Percentiles rank a stretch among this genome's conserved stretches.
Evolutionary conservation across 1,140 invertebrate species (phyloP).

Genomic region (Zaprionus nigranus): DNA sequence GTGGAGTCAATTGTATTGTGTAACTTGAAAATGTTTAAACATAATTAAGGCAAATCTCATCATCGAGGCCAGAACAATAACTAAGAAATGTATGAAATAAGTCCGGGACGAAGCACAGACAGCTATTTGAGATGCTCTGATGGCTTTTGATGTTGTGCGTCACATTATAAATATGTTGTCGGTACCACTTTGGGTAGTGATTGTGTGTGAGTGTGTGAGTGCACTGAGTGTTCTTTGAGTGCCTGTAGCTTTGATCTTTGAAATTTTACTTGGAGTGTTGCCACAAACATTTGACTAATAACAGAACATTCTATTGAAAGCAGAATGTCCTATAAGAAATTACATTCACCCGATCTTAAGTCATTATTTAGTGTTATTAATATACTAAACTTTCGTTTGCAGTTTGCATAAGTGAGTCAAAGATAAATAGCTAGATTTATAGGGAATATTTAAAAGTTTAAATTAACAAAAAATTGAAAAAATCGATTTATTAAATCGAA

Average conservation of each 20-base stretch:
- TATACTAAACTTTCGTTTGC: background rate
- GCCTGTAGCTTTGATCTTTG: slow-evolving; percentile 67
- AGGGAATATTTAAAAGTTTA: background rate
- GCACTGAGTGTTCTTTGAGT: slow-evolving; percentile 13
- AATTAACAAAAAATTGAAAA: background rate
- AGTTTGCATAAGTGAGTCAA: no score
- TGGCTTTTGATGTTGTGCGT: slow-evolving; percentile 63
- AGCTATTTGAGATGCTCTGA: slow-evolving; percentile 23
- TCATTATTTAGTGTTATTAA: no score
- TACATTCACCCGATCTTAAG: slow-evolving; percentile 3
- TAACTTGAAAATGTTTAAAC: slow-evolving; percentile 65
- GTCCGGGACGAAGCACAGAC: slow-evolving; percentile 2
- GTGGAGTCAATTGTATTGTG: slow-evolving; percentile 64
- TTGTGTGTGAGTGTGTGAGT: background rate
- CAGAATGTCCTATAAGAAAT: background rate
- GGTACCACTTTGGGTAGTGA: slow-evolving; percentile 37
- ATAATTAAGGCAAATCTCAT: slow-evolving; percentile 58
- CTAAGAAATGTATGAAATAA: slow-evolving; percentile 19
- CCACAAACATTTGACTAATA: slow-evolving; percentile 7
- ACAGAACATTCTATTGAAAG: slow-evolving; percentile 26
- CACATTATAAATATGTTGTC: slow-evolving; percentile 45
- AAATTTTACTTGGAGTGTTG: background rate
- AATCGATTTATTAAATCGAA: background rate
- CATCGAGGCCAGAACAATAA: slow-evolving; percentile 24
- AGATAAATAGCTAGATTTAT: no score